These are phyloP conservation scores for Porites evermanni DNA, from an alignment of 92 coral and sea anemone genomes.

Conservation along the genomic window DNA sequence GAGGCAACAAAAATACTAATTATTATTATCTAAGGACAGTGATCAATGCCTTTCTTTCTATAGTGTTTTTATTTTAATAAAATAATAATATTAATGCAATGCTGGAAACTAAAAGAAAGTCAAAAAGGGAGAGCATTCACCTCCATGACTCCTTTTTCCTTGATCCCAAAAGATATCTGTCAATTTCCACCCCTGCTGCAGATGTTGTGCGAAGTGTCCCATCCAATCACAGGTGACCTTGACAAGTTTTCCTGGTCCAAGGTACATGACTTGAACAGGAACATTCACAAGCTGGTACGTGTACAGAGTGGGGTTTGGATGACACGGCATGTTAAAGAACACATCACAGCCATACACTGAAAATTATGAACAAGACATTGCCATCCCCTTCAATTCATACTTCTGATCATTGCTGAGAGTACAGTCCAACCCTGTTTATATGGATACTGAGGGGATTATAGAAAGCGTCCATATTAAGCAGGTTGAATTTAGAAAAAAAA, in stretches of 20 bases:
- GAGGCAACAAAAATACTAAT: no score
- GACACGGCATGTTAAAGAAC: slow-evolving; percentile 92
- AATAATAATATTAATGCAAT: no score
- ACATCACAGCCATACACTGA: slow-evolving; percentile 94
- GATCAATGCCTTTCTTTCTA: no score
- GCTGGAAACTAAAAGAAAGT: no score
- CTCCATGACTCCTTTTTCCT: slow-evolving; percentile 96
- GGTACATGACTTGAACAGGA: slow-evolving; percentile 91
- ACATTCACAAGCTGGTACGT: slow-evolving; percentile 92
- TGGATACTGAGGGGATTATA: no score
- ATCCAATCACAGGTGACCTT: slow-evolving; percentile 99
- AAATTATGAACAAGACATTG: background rate
- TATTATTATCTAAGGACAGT: no score
- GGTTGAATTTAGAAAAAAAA: no score
- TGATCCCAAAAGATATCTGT: slow-evolving; percentile 98
- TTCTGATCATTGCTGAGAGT: no score
- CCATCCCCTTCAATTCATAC: no score
- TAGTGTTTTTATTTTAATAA: no score
- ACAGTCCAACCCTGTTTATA: no score
- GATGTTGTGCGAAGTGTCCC: slow-evolving; percentile 81
- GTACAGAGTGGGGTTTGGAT: slow-evolving; percentile 83
- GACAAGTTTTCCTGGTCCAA: slow-evolving; percentile 95
- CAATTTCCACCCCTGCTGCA: slow-evolving; percentile 93
- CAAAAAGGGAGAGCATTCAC: slow-evolving; percentile 25
- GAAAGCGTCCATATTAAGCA: no score